Evolutionary conservation across 2,113 vertebrate species (phyloP).

Genomic region (Pedionomus torquatus): DNA sequence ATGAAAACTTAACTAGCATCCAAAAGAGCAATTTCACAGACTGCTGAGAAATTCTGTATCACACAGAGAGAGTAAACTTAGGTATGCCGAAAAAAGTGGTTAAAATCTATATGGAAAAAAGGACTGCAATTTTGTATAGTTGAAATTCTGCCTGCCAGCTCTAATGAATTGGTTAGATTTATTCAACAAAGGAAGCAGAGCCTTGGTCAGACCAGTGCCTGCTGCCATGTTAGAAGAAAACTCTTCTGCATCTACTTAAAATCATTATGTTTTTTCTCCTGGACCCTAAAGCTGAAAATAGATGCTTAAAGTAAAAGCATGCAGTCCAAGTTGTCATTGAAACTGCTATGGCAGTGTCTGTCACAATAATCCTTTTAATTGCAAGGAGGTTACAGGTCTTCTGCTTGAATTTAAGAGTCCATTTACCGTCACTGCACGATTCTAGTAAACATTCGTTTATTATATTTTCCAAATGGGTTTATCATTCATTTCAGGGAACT

Average conservation of each 20-base stretch:
- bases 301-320: neutral
- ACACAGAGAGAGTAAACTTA: neutral
- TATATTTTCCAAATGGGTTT: neutral
- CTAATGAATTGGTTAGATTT: neutral
- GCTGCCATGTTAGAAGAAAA: neutral
- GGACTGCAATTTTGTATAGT: neutral
- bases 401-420: neutral
- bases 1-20: neutral
- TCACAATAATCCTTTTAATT: neutral
- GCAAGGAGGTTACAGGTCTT: neutral
- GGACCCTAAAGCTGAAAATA: neutral
- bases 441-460: neutral
- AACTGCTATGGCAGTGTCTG: neutral
- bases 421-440: neutral
- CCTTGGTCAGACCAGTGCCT: neutral
- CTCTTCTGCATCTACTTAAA: neutral
- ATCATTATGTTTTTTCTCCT: neutral
- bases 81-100: neutral
- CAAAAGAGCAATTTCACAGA: neutral
- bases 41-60: neutral
- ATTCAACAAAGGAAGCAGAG: neutral
- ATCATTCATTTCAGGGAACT: neutral
- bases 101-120: neutral
- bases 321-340: neutral
- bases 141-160: neutral